Evolutionary conservation across 2,888 invertebrate species (phyloP), one percentile per base, ranked within the genome.

Genomic region (Busseola fusca): DNA sequence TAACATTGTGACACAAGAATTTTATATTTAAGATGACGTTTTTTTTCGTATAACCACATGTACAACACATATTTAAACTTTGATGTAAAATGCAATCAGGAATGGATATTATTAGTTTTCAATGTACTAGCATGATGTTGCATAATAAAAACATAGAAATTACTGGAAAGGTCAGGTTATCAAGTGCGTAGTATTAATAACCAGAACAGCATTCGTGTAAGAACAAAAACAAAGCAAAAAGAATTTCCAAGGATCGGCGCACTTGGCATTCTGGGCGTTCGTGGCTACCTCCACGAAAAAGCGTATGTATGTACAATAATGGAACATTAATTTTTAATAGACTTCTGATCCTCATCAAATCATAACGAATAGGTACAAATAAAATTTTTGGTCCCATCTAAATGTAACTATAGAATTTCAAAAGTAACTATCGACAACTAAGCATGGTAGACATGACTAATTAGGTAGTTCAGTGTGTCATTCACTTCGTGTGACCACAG

Each of bases 401-500:
- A 60, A 37, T 54, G 14, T 37, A 30, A 45, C 42, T 34, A 63
- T 25, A 25, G 30, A 57, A 64, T 64, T 62, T 57, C 16, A 42
- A 66, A 60, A 59, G 21, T 25, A 58, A 50, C 7, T 30, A 59
- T 40, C n/a, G 34, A 9, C 7, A 63, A 40, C 16, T 27, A 63
- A 34, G n/a, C 10, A 30, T 27, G 58, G 37, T 52, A 60, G 64
- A 45, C 34, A 59, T 34, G n/a, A 45, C 62, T 42, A 69, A 84
- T 66, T 60, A 42, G 16, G 16, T 42, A 80, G 86, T 72, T 71
- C 62, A 84, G 69, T 76, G 40, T 84, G 84, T 69, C 84, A 78
- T 30, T 59, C 34, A 16, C 62, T 65, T 84, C 83, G 78, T 86
- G 80, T 63, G 25, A 1, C 60, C 40, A 18, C 27, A 56, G 52